Percentiles rank a stretch among this genome's conserved stretches.
Evolutionary conservation across 2,113 vertebrate species (phyloP).

Genomic region (Sakesphorus luctuosus): DNA sequence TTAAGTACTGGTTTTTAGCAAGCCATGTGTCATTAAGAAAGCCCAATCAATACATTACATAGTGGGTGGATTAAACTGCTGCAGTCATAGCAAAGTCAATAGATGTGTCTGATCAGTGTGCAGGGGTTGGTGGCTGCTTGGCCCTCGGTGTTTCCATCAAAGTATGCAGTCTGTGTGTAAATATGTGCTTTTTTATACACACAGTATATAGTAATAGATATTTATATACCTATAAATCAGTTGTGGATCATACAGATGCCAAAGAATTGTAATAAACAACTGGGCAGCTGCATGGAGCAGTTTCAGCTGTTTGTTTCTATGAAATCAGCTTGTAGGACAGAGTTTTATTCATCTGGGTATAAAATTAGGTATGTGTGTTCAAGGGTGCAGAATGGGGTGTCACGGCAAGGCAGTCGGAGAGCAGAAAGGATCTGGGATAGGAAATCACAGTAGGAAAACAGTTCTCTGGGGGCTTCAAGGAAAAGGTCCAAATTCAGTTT

Average conservation of each 20-base stretch:
- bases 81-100: neutral
- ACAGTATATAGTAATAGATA: neutral
- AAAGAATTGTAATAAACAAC: neutral
- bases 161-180: neutral
- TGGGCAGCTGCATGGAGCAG: neutral
- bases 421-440: neutral
- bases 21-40: neutral
- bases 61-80: neutral
- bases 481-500: neutral
- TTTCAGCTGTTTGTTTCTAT: neutral
- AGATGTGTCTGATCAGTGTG: neutral
- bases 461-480: neutral
- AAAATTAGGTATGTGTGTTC: neutral
- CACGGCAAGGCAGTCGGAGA: neutral
- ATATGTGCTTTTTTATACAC: neutral
- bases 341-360: neutral
- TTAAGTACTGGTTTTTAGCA: neutral
- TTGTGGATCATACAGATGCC: neutral
- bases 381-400: neutral
- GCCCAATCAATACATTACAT: conserved; percentile 11
- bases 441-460: neutral
- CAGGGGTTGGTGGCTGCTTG: neutral
- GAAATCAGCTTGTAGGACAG: neutral
- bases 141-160: neutral
- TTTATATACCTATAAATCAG: neutral